These are phyloP conservation scores for Thunnus thynnus DNA, from an alignment of 2,113 vertebrate genomes.

Conservation along the genomic window DNA sequence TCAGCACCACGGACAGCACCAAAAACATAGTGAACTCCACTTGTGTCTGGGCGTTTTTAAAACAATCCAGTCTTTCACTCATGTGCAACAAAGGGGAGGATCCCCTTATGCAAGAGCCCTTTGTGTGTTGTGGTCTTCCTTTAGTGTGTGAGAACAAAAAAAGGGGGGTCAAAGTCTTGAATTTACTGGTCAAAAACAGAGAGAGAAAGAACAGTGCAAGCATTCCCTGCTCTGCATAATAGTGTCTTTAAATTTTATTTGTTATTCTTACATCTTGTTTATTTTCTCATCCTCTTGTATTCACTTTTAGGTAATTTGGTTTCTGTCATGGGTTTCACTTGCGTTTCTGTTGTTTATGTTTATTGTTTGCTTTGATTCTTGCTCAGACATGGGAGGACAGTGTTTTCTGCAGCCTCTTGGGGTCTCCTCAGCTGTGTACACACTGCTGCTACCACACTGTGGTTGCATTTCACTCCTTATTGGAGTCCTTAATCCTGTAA, in stretches of 20 bases:
- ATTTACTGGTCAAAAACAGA: background rate
- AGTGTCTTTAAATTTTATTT: background rate
- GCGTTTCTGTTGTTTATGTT: background rate
- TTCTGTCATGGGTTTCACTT: background rate
- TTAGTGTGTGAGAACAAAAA: background rate
- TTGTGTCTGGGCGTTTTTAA: background rate
- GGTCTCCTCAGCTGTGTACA: background rate
- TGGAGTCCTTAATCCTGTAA: background rate
- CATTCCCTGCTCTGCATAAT: no score
- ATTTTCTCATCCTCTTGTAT: background rate
- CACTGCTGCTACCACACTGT: background rate
- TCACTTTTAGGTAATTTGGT: background rate
- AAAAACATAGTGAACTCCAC: background rate
- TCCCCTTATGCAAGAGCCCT: background rate
- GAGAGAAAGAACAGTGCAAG: background rate
- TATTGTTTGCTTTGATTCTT: background rate
- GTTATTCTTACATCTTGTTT: background rate
- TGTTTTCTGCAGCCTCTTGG: background rate
- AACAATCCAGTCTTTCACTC: conserved; percentile 1
- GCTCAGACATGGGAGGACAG: background rate
- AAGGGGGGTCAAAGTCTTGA: background rate
- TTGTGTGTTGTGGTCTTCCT: background rate
- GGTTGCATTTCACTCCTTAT: background rate
- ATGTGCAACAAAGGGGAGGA: conserved; percentile 7
- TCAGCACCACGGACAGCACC: conserved; percentile 10